Conservation (phyloP, 30 jellyfish, hydroid and myxozoan species). For the Sanderia malayensis region DNA sequence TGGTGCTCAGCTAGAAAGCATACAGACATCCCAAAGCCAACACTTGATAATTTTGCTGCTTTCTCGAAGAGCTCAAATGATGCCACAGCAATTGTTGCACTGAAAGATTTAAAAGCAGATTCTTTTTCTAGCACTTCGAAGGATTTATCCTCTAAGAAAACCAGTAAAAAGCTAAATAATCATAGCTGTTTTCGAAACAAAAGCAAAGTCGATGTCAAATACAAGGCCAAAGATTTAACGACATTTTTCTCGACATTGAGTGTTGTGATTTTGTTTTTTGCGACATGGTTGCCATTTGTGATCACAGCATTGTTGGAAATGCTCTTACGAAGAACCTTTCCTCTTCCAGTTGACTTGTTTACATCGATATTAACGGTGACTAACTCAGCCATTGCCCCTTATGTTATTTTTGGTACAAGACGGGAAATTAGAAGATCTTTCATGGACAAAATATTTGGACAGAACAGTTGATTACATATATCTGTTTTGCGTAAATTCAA, state of each 20-base stretch:
- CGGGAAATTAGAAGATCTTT: slow-evolving; percentile 1
- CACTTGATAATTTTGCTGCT: neutral
- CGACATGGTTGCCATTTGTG: slow-evolving; percentile 48
- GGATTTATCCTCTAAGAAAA: neutral
- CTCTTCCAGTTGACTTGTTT: slow-evolving; percentile 25
- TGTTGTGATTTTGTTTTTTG: slow-evolving; percentile 27
- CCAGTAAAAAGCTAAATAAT: too few species aligned
- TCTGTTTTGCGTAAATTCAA: too few species aligned
- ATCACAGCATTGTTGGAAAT: slow-evolving; percentile 9
- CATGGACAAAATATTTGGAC: too few species aligned
- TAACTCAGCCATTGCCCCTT: slow-evolving; percentile 41
- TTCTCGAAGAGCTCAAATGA: neutral
- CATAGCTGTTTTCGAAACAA: too few species aligned
- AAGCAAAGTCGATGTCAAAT: too few species aligned
- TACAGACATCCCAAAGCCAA: too few species aligned
- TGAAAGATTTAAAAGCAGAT: neutral
- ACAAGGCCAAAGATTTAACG: slow-evolving; percentile 29
- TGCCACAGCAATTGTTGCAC: neutral
- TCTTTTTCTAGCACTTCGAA: neutral
- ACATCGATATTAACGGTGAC: slow-evolving; percentile 37
- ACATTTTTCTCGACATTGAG: slow-evolving; percentile 44
- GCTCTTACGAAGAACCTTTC: neutral
- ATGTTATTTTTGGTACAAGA: slow-evolving; percentile 43
- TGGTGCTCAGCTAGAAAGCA: too few species aligned
- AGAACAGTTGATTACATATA: too few species aligned